phyloP scores from a whole-genome alignment of 2,797 vertebrate species.

The Danio tinwini region DNA sequence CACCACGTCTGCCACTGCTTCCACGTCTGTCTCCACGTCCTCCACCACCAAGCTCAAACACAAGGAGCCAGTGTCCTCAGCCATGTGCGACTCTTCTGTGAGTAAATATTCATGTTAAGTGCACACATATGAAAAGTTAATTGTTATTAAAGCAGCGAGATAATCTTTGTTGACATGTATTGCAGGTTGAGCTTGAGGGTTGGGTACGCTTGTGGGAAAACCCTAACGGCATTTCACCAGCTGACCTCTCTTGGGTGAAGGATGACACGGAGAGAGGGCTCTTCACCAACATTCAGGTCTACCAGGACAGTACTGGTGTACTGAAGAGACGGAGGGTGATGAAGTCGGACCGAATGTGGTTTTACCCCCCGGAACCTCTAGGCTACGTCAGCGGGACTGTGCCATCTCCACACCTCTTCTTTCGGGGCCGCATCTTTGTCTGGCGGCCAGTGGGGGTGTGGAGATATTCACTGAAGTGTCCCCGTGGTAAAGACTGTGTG shows the following conservation, averaged over 20 bases:
- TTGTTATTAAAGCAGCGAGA: too few relatives aligned
- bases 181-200: not conserved
- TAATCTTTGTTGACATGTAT: too few relatives aligned
- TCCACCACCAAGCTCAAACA: too few relatives aligned
- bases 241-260: conserved; percentile 27
- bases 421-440: conserved; percentile 38
- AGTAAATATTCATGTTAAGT: too few relatives aligned
- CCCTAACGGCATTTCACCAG: not conserved
- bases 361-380: conserved; percentile 45
- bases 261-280: conserved; percentile 23
- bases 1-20: too few relatives aligned
- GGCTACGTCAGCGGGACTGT: conserved; percentile 25
- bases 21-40: too few relatives aligned
- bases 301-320: not conserved
- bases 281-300: conserved; percentile 4
- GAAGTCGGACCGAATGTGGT: conserved; percentile 33
- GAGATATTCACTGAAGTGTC: conserved; percentile 52
- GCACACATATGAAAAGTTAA: too few relatives aligned
- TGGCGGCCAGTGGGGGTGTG: conserved; percentile 52
- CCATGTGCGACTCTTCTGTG: too few relatives aligned
- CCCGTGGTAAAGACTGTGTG: conserved; percentile 42
- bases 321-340: not conserved
- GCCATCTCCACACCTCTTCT: conserved; percentile 39
- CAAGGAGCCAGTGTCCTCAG: too few relatives aligned
- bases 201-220: conserved; percentile 20